A percentile compares a stretch with the other conserved stretches of the same genome.
Conservation (phyloP, 2,888 invertebrate genomes). For the Scaeva pyrastri region DNA sequence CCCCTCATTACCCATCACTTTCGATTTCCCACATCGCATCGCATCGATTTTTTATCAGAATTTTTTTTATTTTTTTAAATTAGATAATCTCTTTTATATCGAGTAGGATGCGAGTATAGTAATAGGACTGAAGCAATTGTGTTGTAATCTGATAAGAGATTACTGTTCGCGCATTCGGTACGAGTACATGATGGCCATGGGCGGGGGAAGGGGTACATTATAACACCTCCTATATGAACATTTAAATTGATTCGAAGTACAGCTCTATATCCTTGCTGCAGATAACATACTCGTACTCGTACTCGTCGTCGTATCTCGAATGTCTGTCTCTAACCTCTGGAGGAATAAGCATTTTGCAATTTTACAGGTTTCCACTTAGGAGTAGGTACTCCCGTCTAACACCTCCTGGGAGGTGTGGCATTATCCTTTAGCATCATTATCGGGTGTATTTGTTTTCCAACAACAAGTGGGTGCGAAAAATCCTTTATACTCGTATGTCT, state of each 20-base stretch:
- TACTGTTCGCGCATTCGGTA: no score
- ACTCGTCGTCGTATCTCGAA: not conserved
- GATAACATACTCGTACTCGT: not conserved
- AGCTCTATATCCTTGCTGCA: not conserved
- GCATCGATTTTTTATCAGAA: not conserved
- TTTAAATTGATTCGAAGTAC: constrained; percentile 18
- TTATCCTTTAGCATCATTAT: constrained; percentile 2
- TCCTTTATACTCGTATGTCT: not conserved
- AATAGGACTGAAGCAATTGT: constrained; percentile 19
- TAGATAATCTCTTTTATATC: not conserved
- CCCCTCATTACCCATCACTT: not conserved
- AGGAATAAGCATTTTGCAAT: constrained; percentile 8
- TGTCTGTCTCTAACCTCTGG: constrained; percentile 6
- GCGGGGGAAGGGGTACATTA: not conserved
- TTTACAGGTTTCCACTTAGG: constrained; percentile 2
- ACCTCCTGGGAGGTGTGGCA: not conserved
- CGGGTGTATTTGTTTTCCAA: constrained; percentile 29
- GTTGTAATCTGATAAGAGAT: constrained; percentile 34
- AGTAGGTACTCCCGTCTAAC: no score
- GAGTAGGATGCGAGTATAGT: no score
- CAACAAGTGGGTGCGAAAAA: constrained; percentile 19
- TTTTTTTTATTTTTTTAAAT: no score
- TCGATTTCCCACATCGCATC: constrained; percentile 15
- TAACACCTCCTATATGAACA: not conserved
- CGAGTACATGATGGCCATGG: not conserved